A percentile compares a stretch with the other conserved stretches of the same genome.
Evolutionary conservation across 2,888 invertebrate species (phyloP).

Genomic region (Euplagia quadripunctaria): DNA sequence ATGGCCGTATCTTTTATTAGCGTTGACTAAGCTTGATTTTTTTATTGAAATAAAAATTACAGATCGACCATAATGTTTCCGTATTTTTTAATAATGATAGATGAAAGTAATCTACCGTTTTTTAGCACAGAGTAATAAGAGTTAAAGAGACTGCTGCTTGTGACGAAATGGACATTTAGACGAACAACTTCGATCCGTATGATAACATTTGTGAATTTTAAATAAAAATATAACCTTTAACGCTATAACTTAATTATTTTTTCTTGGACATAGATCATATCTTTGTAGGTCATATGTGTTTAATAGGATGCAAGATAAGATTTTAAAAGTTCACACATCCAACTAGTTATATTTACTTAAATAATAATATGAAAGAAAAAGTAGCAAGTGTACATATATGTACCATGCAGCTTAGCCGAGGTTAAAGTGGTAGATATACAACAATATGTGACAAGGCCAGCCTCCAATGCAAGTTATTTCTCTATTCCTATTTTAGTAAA

Average conservation of each 20-base stretch:
- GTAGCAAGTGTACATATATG: neutral
- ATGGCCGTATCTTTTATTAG: too few species aligned
- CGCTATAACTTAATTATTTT: neutral
- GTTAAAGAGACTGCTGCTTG: neutral
- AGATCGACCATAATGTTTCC: too few species aligned
- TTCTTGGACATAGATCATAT: neutral
- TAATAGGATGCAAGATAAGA: neutral
- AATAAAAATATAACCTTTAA: neutral
- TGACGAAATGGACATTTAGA: neutral
- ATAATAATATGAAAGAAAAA: too few species aligned
- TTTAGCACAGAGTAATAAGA: too few species aligned
- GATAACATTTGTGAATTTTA: too few species aligned
- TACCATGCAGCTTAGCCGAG: neutral
- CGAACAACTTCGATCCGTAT: neutral
- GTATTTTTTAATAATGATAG: too few species aligned
- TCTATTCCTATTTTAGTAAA: neutral
- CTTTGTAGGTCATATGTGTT: neutral
- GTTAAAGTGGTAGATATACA: neutral
- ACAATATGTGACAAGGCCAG: neutral
- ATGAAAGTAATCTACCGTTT: too few species aligned
- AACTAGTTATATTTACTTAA: too few species aligned
- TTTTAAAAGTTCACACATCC: neutral
- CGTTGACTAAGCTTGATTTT: too few species aligned
- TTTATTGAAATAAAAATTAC: too few species aligned
- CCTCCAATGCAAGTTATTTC: neutral